Percentiles rank a stretch among this genome's conserved stretches.
These are phyloP conservation scores for Actenoides lindsayi DNA, from an alignment of 2,113 vertebrate species.

Conservation along the genomic window DNA sequence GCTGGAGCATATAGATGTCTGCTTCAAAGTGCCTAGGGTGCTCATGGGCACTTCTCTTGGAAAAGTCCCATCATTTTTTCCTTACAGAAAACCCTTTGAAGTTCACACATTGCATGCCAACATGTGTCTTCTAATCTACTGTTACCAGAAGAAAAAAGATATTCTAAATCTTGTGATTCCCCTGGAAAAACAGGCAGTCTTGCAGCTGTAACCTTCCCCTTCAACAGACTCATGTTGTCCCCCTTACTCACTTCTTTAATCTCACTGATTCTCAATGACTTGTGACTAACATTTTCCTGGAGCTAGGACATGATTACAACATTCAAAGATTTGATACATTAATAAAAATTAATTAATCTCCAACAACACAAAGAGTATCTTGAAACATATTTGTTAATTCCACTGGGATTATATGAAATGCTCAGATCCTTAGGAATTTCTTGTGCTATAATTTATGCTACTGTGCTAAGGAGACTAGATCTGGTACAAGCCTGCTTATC, in stretches of 20 bases:
- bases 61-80: neutral
- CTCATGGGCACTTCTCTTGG: neutral
- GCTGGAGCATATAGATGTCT: neutral
- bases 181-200: neutral
- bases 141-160: neutral
- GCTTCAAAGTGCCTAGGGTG: neutral
- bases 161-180: neutral
- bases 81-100: neutral
- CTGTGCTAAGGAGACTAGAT: neutral
- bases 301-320: conserved; percentile 23
- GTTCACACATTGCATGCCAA: neutral
- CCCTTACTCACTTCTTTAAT: neutral
- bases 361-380: neutral
- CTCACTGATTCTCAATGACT: neutral
- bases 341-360: conserved; percentile 42
- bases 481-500: conserved; percentile 8
- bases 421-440: neutral
- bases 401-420: neutral
- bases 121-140: neutral
- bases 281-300: conserved; percentile 10
- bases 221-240: neutral
- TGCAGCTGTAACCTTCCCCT: neutral
- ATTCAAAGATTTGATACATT: neutral
- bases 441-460: neutral
- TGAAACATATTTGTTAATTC: conserved; percentile 10